Percentiles rank a stretch among this genome's conserved stretches.
Conservation (phyloP, 2,797 vertebrate genomes). For the Mycteria americana region DNA sequence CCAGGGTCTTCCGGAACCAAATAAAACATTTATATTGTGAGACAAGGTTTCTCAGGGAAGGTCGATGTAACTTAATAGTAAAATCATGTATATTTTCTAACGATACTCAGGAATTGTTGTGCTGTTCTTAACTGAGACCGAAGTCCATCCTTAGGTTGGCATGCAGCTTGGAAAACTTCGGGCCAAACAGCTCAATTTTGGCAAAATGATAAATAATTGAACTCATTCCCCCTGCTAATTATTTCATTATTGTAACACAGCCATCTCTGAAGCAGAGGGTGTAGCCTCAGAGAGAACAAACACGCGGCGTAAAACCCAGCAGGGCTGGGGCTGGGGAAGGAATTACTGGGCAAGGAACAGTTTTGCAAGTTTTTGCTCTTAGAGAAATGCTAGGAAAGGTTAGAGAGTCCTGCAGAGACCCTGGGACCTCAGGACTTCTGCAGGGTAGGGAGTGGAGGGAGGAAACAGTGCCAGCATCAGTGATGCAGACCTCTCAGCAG, state of each 20-base stretch:
- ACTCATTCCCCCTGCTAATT: constrained; percentile 9
- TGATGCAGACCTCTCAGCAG: neutral
- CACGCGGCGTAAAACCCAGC: accelerated
- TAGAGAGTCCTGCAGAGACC: neutral
- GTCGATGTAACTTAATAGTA: neutral
- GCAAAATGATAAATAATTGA: neutral
- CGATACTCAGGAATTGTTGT: neutral
- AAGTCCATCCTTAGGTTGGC: neutral
- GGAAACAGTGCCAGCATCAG: neutral
- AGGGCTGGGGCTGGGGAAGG: neutral
- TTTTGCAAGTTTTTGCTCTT: neutral
- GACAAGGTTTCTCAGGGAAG: neutral
- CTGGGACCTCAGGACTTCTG: neutral
- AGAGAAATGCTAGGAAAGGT: neutral
- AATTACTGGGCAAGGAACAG: neutral
- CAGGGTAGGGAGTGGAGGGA: neutral
- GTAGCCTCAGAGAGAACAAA: neutral
- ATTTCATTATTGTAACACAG: constrained; percentile 16
- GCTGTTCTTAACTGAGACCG: neutral
- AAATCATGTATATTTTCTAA: neutral
- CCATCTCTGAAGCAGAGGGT: constrained; percentile 10
- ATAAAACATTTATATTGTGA: neutral
- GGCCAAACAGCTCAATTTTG: neutral
- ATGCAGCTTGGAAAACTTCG: neutral
- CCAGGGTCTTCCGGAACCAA: neutral